Conservation (phyloP, 2,113 vertebrate species). For the Madoqua kirkii region DNA sequence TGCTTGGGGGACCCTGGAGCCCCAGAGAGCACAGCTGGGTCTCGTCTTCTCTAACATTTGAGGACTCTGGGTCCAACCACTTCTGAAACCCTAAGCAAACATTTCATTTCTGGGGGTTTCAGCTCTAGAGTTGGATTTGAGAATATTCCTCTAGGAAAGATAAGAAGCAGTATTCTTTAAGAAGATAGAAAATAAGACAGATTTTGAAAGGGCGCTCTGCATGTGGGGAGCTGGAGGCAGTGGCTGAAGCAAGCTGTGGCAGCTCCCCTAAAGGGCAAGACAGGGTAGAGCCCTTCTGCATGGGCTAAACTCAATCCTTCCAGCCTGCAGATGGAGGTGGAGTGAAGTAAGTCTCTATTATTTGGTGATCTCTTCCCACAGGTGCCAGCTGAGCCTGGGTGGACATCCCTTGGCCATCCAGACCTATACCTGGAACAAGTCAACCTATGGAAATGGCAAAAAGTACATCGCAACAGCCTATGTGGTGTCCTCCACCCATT, state of each 20-base stretch:
- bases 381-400: slow-evolving; percentile 89
- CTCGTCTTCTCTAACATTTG: background rate
- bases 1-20: background rate
- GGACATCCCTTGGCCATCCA: slow-evolving; percentile 85
- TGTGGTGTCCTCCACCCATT: slow-evolving; percentile 74
- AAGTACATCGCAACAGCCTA: slow-evolving; percentile 91
- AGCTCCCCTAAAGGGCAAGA: background rate
- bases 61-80: background rate
- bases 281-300: background rate
- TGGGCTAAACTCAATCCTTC: background rate
- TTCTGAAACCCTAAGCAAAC: background rate
- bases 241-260: background rate
- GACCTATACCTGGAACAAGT: slow-evolving; percentile 92
- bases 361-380: slow-evolving; percentile 57
- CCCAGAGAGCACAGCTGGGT: background rate
- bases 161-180: background rate
- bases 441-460: slow-evolving; percentile 84
- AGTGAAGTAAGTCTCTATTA: background rate
- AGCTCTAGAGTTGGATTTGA: background rate
- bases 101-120: background rate
- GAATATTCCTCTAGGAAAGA: background rate
- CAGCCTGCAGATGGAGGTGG: background rate
- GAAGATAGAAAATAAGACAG: background rate
- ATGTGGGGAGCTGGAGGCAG: background rate
- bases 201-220: background rate